Base-by-base conservation (phyloP, 2,113 vertebrate genomes). In the Eira barbara region DNA sequence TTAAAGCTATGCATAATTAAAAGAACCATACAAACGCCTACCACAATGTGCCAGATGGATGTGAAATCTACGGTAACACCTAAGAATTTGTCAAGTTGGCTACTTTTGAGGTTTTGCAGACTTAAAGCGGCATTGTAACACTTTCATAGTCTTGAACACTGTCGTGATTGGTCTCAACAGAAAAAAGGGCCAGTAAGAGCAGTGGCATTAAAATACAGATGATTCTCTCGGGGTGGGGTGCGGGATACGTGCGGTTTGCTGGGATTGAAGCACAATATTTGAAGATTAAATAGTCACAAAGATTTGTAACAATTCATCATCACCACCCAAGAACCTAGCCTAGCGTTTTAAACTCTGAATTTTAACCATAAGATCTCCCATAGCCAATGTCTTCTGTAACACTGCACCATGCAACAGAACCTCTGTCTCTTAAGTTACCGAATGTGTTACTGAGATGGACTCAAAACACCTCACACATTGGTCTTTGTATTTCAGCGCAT, bases 221-320 rank as follows among this genome's bases (percentile, higher is more conserved):
- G 97, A 97, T 82, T 96, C 79, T 95, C 98, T 96, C 91, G 96
- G 96, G 93, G 95, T 96, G 71, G 98, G 97, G 98, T 98, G 98
- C 98, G 98, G 98, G 96, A 97, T 98, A 97, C 98, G 97, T 97
- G 97, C 98, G 84, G 96, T 97, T 98, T 98, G 97, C 98, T 98
- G 98, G 97, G 97, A 52, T 95, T 98, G 94, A 98, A 97, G 98
- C 98, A 98, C 96, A 98, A 85, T 98, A 98, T 96, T 98, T 96
- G 96, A 98, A 98, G 98, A 98, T 93, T 98, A 98, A 98, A 98
- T 98, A 98, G 98, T 98, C 98, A 98, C 98, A 97, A 98, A 97
- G 97, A 97, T 98, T 98, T 98, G 86, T 97, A 98, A 98, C 96
- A 98, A 97, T 97, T 98, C 97, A 74, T 98, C 63, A 97, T 92